Evolutionary conservation across 1,140 invertebrate species (phyloP).

Genomic region (Atta texana): DNA sequence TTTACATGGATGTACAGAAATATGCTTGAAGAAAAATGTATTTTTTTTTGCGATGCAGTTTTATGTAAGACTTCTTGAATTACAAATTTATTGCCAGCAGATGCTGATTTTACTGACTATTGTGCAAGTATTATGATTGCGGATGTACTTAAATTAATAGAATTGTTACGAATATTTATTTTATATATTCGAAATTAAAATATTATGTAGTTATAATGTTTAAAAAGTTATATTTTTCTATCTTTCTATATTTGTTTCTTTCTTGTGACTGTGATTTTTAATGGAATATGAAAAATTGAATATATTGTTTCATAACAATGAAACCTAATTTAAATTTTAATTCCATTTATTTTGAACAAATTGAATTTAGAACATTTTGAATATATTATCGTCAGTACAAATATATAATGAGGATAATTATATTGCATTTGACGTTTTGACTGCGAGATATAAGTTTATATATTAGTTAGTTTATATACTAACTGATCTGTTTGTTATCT

Average conservation of each 20-base stretch:
- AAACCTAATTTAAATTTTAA: not conserved
- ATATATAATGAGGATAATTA: not conserved
- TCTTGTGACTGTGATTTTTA: conserved; percentile 41
- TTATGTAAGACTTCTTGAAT: conserved; percentile 2
- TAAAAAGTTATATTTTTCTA: conserved; percentile 1
- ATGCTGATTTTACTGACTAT: not conserved
- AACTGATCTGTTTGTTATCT: not conserved
- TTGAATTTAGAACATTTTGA: not conserved
- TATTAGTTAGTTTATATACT: not conserved
- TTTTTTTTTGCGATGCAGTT: not conserved
- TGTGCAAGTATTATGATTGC: conserved; percentile 1
- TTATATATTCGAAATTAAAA: not conserved
- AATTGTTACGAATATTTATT: not conserved
- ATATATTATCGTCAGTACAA: not conserved
- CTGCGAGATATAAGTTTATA: not conserved
- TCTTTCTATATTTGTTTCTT: not conserved
- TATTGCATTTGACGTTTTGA: not conserved
- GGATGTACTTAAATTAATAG: conserved; percentile 2
- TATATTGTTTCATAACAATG: not conserved
- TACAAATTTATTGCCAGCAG: not conserved
- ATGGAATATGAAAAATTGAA: not conserved
- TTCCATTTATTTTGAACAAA: not conserved
- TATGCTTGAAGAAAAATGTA: not conserved
- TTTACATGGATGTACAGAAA: not conserved
- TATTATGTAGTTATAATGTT: not conserved